Percentiles rank a stretch among this genome's conserved stretches.
These are phyloP conservation scores for Pavo muticus DNA, from an alignment of 2,113 vertebrate species.

Conservation along the genomic window DNA sequence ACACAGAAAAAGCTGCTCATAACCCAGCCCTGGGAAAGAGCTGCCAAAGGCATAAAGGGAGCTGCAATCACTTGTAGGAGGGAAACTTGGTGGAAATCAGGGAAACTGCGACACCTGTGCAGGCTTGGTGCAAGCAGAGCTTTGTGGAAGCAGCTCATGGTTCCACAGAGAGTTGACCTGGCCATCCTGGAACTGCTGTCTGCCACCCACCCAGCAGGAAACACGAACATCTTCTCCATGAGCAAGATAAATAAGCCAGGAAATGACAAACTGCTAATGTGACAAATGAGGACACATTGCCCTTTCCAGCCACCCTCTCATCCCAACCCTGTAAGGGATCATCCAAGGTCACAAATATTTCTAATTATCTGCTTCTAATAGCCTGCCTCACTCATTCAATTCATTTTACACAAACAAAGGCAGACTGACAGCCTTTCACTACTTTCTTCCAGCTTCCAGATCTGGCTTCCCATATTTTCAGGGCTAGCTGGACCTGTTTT, in stretches of 20 bases:
- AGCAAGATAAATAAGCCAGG: not conserved
- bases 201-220: not conserved
- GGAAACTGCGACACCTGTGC: fast-evolving
- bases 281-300: not conserved
- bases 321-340: not conserved
- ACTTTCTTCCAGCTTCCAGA: not conserved
- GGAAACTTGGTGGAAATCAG: not conserved
- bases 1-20: not conserved
- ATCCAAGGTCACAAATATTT: not conserved
- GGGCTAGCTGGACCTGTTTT: not conserved
- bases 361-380: not conserved
- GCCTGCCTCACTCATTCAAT: not conserved
- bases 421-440: not conserved
- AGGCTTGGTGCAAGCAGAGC: not conserved
- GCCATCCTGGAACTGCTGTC: not conserved
- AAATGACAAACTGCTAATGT: not conserved
- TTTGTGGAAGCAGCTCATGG: fast-evolving
- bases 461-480: not conserved
- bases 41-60: not conserved
- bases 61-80: not conserved
- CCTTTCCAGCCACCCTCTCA: not conserved
- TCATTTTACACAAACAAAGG: constrained; percentile 25
- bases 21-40: not conserved
- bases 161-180: not conserved
- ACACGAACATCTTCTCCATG: not conserved